These are phyloP conservation scores for Rhimphoctona megacephalus DNA, from an alignment of 2,888 invertebrate species.

Conservation along the genomic window DNA sequence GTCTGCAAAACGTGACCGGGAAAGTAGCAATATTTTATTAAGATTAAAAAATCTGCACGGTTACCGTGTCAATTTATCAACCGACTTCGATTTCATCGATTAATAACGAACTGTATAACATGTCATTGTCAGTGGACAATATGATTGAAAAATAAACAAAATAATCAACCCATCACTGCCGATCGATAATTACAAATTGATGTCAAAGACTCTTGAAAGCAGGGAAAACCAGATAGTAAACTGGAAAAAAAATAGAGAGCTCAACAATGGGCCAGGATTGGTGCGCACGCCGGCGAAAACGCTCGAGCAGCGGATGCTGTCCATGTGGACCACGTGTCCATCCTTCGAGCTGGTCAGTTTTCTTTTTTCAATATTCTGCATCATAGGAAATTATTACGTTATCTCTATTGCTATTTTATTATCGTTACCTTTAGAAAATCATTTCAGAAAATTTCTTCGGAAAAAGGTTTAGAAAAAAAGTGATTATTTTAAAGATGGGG, in stretches of 20 bases:
- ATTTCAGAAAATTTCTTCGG: background rate
- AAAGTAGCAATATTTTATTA: background rate
- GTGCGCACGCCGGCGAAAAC: conserved; percentile 90
- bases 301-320: conserved; percentile 87
- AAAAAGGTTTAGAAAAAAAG: too few species aligned
- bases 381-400: background rate
- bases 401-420: background rate
- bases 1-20: background rate
- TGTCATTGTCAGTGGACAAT: background rate
- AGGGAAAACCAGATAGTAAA: background rate
- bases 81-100: conserved; percentile 3
- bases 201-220: conserved; percentile 15
- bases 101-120: background rate
- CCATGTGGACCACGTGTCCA: conserved; percentile 87
- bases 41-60: background rate
- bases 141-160: background rate
- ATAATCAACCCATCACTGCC: conserved; percentile 44
- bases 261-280: conserved; percentile 90
- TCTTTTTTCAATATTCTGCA: conserved; percentile 23
- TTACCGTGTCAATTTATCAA: background rate
- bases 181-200: conserved; percentile 5
- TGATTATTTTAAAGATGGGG: too few species aligned
- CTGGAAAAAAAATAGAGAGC: conserved; percentile 15
- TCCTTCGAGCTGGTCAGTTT: conserved; percentile 82
- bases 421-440: background rate